These are phyloP conservation scores for Kryphioiulus occultus DNA, from an alignment of 2,888 invertebrate genomes.

Conservation along the genomic window DNA sequence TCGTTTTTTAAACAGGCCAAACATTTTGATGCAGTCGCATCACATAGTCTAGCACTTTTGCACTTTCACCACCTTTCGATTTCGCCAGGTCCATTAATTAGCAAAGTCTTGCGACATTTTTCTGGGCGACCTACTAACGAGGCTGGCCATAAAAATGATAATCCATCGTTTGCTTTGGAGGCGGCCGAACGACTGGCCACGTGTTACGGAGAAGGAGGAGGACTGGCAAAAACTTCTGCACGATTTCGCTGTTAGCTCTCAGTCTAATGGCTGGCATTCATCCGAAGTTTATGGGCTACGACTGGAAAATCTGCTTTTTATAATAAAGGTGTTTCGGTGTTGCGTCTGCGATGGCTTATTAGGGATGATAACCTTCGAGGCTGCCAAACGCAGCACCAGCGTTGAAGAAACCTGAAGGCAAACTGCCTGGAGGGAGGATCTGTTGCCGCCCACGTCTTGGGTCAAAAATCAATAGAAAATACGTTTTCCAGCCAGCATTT, in stretches of 20 bases:
- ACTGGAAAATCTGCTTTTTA: slow-evolving; percentile 27
- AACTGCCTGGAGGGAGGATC: neutral
- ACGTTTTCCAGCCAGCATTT: neutral
- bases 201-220: neutral
- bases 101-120: neutral
- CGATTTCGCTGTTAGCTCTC: neutral
- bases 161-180: neutral
- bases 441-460: neutral
- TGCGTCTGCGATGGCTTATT: neutral
- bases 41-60: neutral
- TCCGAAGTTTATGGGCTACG: slow-evolving; percentile 25
- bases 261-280: neutral
- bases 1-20: neutral
- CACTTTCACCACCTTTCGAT: neutral
- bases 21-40: neutral
- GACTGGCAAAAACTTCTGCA: neutral
- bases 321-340: neutral
- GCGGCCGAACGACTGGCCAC: neutral
- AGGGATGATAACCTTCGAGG: neutral
- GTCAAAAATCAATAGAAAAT: neutral
- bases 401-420: neutral
- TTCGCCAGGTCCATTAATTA: neutral
- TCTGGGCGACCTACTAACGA: neutral
- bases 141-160: neutral
- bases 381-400: neutral